Percentiles rank a stretch among this genome's conserved stretches.
Evolutionary conservation across 1,140 invertebrate species (phyloP).

Genomic region (Penaeus japonicus): DNA sequence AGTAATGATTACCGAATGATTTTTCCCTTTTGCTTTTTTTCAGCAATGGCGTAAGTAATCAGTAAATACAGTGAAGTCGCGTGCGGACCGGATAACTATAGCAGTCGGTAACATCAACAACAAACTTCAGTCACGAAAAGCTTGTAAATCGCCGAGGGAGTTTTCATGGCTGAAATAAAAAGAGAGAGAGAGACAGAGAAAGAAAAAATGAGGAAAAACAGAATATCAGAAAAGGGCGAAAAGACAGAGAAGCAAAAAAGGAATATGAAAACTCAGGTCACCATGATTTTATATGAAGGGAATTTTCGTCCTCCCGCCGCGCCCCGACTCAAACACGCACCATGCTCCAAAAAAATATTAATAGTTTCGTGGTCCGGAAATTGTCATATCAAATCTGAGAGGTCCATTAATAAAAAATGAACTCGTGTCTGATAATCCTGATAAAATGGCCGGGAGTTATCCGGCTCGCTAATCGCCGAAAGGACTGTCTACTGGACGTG

Average conservation of each 20-base stretch:
- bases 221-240: not conserved
- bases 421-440: conserved; percentile 14
- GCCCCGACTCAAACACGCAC: not conserved
- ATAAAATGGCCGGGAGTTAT: conserved; percentile 13
- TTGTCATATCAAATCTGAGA: conserved; percentile 17
- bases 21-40: no score
- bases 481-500: not conserved
- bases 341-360: not conserved
- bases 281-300: not conserved
- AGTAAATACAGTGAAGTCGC: no score
- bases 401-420: conserved; percentile 17
- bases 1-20: no score
- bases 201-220: not conserved
- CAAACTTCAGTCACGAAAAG: no score
- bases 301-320: not conserved
- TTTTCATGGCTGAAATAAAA: not conserved
- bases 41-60: no score
- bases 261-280: no score
- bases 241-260: not conserved
- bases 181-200: not conserved
- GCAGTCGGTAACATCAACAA: no score
- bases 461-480: not conserved
- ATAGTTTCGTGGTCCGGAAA: conserved; percentile 14
- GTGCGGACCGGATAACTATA: no score
- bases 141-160: not conserved